Conservation (phyloP, 2,113 vertebrate genomes). For the Hydropotes inermis region DNA sequence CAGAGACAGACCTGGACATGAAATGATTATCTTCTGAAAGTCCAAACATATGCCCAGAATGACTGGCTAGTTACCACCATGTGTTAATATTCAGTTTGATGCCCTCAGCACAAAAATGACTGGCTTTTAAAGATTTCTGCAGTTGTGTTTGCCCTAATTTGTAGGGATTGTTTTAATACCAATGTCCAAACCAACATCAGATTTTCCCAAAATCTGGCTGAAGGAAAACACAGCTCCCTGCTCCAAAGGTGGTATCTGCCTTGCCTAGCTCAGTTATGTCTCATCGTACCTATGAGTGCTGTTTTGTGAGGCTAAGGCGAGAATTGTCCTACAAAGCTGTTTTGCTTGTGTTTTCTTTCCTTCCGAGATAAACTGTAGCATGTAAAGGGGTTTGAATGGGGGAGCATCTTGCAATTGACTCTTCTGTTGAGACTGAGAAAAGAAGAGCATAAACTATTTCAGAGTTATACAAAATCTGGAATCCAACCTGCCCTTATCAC, state of each 20-base stretch:
- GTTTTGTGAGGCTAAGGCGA: background rate
- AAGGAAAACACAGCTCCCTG: conserved; percentile 41
- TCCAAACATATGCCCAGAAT: conserved; percentile 14
- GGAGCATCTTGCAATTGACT: background rate
- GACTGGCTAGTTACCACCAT: background rate
- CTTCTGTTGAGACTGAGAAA: background rate
- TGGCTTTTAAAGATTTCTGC: conserved; percentile 61
- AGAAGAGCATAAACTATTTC: background rate
- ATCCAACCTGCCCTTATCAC: conserved; percentile 11
- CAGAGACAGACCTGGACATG: conserved; percentile 55
- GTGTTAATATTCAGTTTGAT: background rate
- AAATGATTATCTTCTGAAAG: conserved; percentile 61
- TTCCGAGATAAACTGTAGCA: background rate
- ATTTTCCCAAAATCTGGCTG: conserved; percentile 66
- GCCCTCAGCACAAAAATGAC: conserved; percentile 45
- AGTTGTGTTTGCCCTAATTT: conserved; percentile 20
- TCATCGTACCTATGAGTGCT: conserved; percentile 41
- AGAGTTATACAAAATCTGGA: background rate
- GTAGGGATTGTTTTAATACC: conserved; percentile 67
- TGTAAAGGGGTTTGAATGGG: background rate
- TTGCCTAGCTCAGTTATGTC: conserved; percentile 63
- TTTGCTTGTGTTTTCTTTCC: background rate
- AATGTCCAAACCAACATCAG: conserved; percentile 74
- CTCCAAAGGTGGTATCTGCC: conserved; percentile 73
- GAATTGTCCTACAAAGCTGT: background rate